These are phyloP conservation scores for Coracias cyanogaster DNA, from an alignment of 2,797 vertebrate species.

Conservation along the genomic window DNA sequence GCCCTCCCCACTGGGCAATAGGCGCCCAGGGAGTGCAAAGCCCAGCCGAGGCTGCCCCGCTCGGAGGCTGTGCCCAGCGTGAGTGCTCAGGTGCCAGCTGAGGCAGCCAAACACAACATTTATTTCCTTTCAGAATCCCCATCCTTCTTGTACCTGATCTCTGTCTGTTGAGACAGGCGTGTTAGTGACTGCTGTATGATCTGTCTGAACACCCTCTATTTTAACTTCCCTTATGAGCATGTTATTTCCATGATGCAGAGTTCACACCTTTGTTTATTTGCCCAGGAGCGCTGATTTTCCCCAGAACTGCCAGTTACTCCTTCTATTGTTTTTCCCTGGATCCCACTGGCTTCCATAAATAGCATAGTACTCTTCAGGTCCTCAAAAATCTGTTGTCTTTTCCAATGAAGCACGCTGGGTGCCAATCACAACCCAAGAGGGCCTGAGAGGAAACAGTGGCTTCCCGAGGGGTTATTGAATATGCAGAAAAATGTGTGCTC, in stretches of 20 bases:
- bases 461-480: neutral
- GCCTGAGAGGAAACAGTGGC: neutral
- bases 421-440: neutral
- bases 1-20: neutral
- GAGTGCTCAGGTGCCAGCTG: neutral
- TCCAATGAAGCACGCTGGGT: neutral
- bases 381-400: neutral
- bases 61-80: accelerated
- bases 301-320: neutral
- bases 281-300: neutral
- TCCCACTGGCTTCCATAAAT: neutral
- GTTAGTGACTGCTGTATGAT: neutral
- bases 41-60: accelerated
- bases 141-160: neutral
- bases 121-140: neutral
- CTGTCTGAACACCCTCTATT: neutral
- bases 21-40: neutral
- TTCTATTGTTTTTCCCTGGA: neutral
- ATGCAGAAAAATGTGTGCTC: neutral
- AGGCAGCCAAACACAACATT: neutral
- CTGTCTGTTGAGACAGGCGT: neutral
- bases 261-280: neutral
- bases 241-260: neutral
- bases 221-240: neutral
- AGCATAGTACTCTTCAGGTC: neutral